These are phyloP conservation scores for Gallinago stenura DNA, from an alignment of 2,797 vertebrate species.

Conservation along the genomic window DNA sequence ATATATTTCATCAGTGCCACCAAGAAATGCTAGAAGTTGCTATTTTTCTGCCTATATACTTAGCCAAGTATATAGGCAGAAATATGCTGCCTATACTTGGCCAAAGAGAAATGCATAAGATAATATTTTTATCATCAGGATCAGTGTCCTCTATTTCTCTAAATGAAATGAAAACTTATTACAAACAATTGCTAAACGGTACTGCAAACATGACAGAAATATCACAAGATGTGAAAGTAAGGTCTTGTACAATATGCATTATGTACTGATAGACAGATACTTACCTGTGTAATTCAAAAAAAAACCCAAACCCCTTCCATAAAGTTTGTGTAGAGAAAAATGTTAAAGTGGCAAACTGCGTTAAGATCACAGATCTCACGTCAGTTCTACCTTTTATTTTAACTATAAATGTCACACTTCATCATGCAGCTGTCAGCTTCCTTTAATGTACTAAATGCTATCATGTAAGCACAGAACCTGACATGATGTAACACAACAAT, in stretches of 20 bases:
- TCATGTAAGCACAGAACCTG: conserved; percentile 40
- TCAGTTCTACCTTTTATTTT: conserved; percentile 66
- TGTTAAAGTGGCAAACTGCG: conserved; percentile 61
- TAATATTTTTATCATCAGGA: background rate
- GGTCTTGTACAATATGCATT: background rate
- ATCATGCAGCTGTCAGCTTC: conserved; percentile 69
- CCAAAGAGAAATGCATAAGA: background rate
- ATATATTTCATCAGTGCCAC: background rate
- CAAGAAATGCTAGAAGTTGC: background rate
- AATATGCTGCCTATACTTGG: background rate
- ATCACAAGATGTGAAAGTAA: background rate
- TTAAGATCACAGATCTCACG: conserved; percentile 59
- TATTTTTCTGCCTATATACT: background rate
- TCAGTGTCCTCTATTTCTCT: background rate
- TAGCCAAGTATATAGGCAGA: too few species aligned
- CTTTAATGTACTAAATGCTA: conserved; percentile 58
- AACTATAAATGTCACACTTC: conserved; percentile 73
- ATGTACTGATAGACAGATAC: background rate
- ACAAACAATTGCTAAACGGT: background rate
- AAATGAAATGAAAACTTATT: background rate
- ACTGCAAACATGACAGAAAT: background rate
- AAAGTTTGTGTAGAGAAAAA: conserved; percentile 47
- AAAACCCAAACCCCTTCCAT: background rate
- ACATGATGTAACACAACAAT: conserved; percentile 63
- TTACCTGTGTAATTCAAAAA: background rate